A percentile compares a stretch with the other conserved stretches of the same genome.
Conservation (phyloP, 2,888 invertebrate species). For the Acrobasis repandana region DNA sequence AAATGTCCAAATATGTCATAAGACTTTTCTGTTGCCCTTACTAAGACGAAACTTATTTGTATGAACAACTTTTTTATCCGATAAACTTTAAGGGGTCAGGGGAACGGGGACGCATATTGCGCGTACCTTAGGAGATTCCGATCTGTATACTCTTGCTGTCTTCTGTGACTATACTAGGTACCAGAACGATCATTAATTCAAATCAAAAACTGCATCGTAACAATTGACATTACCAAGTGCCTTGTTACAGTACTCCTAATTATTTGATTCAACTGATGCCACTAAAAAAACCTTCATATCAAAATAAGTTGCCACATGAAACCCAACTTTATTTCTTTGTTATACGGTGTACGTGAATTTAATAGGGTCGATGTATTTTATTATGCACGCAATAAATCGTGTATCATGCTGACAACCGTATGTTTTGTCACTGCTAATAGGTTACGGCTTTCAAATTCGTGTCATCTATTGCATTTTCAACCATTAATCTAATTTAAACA, state of each 20-base stretch:
- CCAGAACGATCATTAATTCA: conserved; percentile 12
- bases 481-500: conserved; percentile 23
- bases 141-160: too few species aligned
- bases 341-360: conserved; percentile 16
- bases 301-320: conserved; percentile 19
- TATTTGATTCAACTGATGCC: conserved; percentile 54
- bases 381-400: conserved; percentile 58
- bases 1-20: too few species aligned
- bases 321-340: conserved; percentile 20
- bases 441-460: conserved; percentile 64
- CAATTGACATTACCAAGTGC: conserved; percentile 38
- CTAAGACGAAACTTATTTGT: too few species aligned
- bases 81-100: too few species aligned
- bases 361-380: conserved; percentile 12
- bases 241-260: conserved; percentile 64
- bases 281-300: conserved; percentile 18
- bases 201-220: conserved; percentile 27
- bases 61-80: too few species aligned
- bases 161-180: too few species aligned
- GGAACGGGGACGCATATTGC: too few species aligned
- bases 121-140: too few species aligned
- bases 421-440: conserved; percentile 73
- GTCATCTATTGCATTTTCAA: conserved; percentile 41
- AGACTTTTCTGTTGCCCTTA: too few species aligned
- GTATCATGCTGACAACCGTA: conserved; percentile 72